Evolutionary conservation across 2,113 vertebrate genomes (phyloP).

Genomic region (Clarias batrachus): DNA sequence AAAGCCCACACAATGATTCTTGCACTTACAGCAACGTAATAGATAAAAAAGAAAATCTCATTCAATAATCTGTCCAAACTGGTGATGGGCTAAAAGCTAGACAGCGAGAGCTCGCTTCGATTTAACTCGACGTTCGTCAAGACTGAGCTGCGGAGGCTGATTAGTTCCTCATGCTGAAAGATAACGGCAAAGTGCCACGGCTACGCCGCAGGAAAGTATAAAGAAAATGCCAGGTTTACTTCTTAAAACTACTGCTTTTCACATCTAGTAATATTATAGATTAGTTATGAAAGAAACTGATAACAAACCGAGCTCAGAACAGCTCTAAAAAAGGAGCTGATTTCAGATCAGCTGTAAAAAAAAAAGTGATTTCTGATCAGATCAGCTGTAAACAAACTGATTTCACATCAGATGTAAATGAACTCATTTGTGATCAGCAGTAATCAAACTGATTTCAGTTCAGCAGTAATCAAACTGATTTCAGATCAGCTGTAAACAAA

Average conservation of each 20-base stretch:
- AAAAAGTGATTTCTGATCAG: neutral
- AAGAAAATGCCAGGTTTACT: neutral
- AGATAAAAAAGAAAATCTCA: constrained; percentile 25
- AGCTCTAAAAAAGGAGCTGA: neutral
- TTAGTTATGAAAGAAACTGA: neutral
- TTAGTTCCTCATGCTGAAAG: constrained; percentile 6
- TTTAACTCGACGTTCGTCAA: neutral
- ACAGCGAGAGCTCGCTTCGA: constrained; percentile 9
- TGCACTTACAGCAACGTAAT: constrained; percentile 25
- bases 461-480: neutral
- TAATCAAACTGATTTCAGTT: no score
- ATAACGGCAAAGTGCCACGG: neutral
- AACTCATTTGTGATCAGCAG: no score
- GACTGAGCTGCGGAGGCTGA: constrained; percentile 17
- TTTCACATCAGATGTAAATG: neutral
- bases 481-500: neutral
- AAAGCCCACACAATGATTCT: constrained; percentile 2
- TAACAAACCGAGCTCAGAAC: neutral
- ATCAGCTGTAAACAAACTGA: no score
- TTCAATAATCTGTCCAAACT: constrained; percentile 11
- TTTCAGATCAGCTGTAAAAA: neutral
- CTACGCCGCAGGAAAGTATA: neutral
- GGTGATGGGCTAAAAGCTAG: constrained; percentile 6
- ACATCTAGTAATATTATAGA: no score
- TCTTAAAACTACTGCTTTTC: neutral